These are phyloP conservation scores for Salvelinus namaycush DNA, from an alignment of 2,113 vertebrate species.

Conservation along the genomic window DNA sequence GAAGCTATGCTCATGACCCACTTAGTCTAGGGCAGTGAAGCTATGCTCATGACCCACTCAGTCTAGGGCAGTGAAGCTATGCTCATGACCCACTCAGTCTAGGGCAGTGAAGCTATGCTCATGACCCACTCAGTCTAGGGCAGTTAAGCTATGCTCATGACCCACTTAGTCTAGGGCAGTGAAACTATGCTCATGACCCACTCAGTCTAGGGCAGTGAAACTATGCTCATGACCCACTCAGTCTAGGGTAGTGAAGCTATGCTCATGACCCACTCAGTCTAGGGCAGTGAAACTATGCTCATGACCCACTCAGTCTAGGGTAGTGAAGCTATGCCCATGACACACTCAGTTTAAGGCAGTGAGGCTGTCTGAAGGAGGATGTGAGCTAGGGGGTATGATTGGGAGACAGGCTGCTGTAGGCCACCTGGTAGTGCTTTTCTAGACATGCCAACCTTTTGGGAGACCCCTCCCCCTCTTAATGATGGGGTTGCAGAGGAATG, in stretches of 20 bases:
- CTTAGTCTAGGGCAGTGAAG: constrained; percentile 1
- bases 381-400: constrained; percentile 3
- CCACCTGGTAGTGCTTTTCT: constrained; percentile 42
- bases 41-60: not conserved
- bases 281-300: not conserved
- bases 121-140: not conserved
- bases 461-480: constrained; percentile 32
- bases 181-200: not conserved
- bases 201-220: too few relatives aligned
- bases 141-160: not conserved
- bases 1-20: not conserved
- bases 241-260: not conserved
- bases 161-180: not conserved
- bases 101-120: too few relatives aligned
- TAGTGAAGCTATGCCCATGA: too few relatives aligned
- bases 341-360: constrained; percentile 1
- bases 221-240: not conserved
- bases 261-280: not conserved
- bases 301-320: too few relatives aligned
- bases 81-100: too few relatives aligned
- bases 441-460: constrained; percentile 44
- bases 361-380: constrained; percentile 8
- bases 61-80: not conserved
- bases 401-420: not conserved
- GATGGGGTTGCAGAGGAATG: constrained; percentile 49